Base-by-base conservation (phyloP, 1,140 invertebrate genomes). In the Archivesica marissinica region DNA sequence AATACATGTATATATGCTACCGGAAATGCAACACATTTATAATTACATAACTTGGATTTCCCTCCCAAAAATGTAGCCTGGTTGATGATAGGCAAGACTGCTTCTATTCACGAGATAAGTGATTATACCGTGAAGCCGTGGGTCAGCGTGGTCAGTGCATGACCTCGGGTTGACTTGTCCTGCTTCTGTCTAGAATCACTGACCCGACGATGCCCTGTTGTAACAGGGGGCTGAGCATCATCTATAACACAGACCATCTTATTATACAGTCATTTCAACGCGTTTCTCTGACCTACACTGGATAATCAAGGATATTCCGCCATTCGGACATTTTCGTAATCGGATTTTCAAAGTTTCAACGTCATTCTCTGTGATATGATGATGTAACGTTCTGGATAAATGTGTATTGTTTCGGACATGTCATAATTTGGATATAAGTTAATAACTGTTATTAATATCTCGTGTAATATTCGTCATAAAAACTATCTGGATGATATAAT, bases 111-210 rank as follows among this genome's bases (percentile, higher is more conserved):
- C 50, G 68, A 72, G 44, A 44, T 72, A 72, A 72, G 50, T 41
- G 28, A 72, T 72, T 72, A 72, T 44, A 23, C 25, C 35, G 44
- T 28, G 50, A 47, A 72, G 68, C 11, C 7, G 44, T n/a, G 68
- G 80, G 80, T 82, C 80, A 82, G 4, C 23, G 52, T 82, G 80
- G 80, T 70, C 80, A 74, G 80, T 54, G 59, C 68, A 44, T 82
- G 80, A 82, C 80, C 52, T 50, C 25, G 50, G 35, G 68, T 35
- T 82, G 80, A 82, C 80, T 52, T 56, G 52, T 56, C 50, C 52
- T 15, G 52, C 80, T 74, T 56, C 66, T 81, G 78, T 81, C 30
- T 38, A 54, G 39, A 70, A 25, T 28, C 61, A 81, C 0, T 81
- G 78, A 81, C 66, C 78, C 61, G 76, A 38, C 39, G 23, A 64